phyloP scores from a whole-genome alignment of 2,113 vertebrate genomes.

The Oostethus manadensis region DNA sequence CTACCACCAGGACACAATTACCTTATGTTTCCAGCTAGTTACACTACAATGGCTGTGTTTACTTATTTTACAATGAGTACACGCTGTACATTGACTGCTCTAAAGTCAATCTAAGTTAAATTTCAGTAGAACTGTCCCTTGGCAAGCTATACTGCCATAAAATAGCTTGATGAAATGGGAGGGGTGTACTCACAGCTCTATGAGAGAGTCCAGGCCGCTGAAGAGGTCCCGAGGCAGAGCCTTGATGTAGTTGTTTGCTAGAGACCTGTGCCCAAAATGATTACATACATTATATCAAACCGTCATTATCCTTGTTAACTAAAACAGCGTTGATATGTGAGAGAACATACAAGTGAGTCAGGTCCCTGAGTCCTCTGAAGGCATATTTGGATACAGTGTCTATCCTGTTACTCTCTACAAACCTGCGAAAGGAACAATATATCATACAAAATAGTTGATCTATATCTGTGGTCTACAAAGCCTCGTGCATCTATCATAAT shows the following conservation, averaged over 20 bases:
- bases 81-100: no score
- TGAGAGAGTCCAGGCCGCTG: conserved; percentile 89
- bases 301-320: no score
- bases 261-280: conserved; percentile 76
- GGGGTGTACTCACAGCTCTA: conserved; percentile 86
- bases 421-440: conserved; percentile 70
- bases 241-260: conserved; percentile 95
- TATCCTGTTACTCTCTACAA: conserved; percentile 95
- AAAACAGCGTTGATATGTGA: not conserved
- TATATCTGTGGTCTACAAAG: not conserved
- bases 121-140: no score
- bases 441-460: conserved; percentile 1
- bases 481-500: not conserved
- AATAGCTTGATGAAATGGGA: not conserved
- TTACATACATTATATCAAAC: not conserved
- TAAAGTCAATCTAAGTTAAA: no score
- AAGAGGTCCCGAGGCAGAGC: conserved; percentile 89
- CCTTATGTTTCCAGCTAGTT: no score
- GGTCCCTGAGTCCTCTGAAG: conserved; percentile 89
- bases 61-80: no score
- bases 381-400: conserved; percentile 88
- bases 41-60: no score
- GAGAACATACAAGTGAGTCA: conserved; percentile 91
- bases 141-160: no score
- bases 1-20: no score